phyloP scores from a whole-genome alignment of 53 echinoderm and acorn worm genomes.

The Crossaster papposus region DNA sequence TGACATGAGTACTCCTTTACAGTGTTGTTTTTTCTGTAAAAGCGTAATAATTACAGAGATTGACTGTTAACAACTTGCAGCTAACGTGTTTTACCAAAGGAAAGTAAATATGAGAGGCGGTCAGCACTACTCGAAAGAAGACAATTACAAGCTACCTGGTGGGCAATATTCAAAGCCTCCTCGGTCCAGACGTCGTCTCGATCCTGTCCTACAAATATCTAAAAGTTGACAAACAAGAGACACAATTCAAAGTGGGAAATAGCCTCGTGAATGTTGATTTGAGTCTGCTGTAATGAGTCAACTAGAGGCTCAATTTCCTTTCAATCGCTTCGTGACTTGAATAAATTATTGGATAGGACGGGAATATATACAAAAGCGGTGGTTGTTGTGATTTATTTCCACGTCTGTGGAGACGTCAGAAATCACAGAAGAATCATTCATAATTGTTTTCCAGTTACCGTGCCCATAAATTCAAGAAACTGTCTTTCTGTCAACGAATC shows the following conservation, averaged over 20 bases:
- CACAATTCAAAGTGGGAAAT: neutral
- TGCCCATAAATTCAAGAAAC: neutral
- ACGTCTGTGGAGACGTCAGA: no score
- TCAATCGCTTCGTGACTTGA: no score
- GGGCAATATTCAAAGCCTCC: neutral
- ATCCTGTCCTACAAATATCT: neutral
- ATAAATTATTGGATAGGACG: no score
- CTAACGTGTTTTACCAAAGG: neutral
- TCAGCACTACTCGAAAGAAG: neutral
- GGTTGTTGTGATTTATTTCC: no score
- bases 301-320: no score
- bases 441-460: neutral
- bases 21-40: no score
- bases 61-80: no score
- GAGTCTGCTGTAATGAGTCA: no score
- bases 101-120: neutral
- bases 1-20: no score
- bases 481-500: neutral
- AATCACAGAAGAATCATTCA: no score
- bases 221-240: neutral
- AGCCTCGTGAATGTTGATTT: neutral
- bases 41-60: no score
- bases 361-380: no score
- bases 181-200: neutral
- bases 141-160: neutral